Percentiles rank a stretch among this genome's conserved stretches.
Conservation (phyloP, 2,888 invertebrate genomes). For the Lithophane ornitopus region DNA sequence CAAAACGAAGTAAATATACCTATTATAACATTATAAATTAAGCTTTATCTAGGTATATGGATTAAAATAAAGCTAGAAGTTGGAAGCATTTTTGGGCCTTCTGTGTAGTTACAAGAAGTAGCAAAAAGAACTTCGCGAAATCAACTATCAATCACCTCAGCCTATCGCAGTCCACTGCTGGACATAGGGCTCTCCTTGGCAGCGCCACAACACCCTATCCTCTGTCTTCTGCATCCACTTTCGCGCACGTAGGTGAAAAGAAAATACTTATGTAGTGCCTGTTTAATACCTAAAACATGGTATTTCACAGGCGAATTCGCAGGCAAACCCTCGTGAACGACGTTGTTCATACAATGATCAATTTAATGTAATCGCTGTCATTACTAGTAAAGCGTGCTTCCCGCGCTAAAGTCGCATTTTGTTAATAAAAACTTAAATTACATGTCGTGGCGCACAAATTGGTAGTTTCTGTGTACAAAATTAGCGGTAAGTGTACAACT, state of each 20-base stretch:
- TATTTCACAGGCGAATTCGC: background rate
- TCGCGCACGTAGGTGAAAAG: too few relatives aligned
- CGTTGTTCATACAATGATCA: constrained; percentile 48
- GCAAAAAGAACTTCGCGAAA: background rate
- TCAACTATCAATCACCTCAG: too few relatives aligned
- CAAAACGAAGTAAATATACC: background rate
- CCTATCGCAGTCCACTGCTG: too few relatives aligned
- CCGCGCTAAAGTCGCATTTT: constrained; percentile 49
- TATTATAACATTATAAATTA: background rate
- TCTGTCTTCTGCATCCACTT: too few relatives aligned
- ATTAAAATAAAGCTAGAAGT: background rate
- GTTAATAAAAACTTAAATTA: constrained; percentile 66
- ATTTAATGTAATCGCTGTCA: constrained; percentile 61
- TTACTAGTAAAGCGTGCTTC: constrained; percentile 57
- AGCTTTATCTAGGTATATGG: background rate
- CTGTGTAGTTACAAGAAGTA: background rate
- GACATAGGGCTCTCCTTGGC: too few relatives aligned
- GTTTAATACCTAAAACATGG: background rate
- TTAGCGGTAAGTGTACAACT: constrained; percentile 68
- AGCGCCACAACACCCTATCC: too few relatives aligned
- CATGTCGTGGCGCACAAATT: constrained; percentile 63
- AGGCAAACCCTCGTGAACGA: constrained; percentile 33
- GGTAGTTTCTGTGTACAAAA: constrained; percentile 69
- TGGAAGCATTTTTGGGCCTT: background rate
- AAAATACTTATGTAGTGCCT: too few relatives aligned